Evolutionary conservation across 1,140 invertebrate species (phyloP).

Genomic region (Rhizoglyphus robini): DNA sequence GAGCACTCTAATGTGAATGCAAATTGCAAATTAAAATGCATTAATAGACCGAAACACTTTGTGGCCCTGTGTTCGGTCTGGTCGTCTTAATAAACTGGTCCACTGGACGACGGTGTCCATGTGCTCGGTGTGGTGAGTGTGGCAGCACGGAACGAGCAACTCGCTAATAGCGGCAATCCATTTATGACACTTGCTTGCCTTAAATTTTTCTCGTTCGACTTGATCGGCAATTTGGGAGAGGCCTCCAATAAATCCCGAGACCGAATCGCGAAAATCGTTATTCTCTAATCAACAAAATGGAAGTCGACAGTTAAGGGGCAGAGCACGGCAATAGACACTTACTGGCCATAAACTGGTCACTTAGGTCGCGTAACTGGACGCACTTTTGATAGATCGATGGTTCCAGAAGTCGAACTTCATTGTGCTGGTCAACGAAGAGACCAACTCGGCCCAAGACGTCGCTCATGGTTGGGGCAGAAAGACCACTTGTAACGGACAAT

Average conservation of each 20-base stretch:
- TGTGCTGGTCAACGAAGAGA: not conserved
- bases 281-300: constrained; percentile 6
- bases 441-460: not conserved
- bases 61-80: not conserved
- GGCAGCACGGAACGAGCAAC: too few species aligned
- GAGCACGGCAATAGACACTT: not conserved
- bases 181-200: constrained; percentile 13
- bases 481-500: not conserved
- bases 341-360: not conserved
- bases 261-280: not conserved
- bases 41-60: not conserved
- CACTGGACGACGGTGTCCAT: not conserved
- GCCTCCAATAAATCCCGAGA: not conserved
- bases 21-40: not conserved
- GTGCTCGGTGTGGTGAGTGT: not conserved
- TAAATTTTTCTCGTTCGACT: constrained; percentile 9
- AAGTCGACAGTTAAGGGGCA: not conserved
- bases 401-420: not conserved
- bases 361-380: not conserved
- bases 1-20: not conserved
- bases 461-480: not conserved
- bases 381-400: not conserved
- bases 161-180: not conserved
- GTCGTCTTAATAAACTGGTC: not conserved
- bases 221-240: not conserved